These are phyloP conservation scores for Blennius ocellaris DNA, from an alignment of 2,113 vertebrate species.

Conservation along the genomic window DNA sequence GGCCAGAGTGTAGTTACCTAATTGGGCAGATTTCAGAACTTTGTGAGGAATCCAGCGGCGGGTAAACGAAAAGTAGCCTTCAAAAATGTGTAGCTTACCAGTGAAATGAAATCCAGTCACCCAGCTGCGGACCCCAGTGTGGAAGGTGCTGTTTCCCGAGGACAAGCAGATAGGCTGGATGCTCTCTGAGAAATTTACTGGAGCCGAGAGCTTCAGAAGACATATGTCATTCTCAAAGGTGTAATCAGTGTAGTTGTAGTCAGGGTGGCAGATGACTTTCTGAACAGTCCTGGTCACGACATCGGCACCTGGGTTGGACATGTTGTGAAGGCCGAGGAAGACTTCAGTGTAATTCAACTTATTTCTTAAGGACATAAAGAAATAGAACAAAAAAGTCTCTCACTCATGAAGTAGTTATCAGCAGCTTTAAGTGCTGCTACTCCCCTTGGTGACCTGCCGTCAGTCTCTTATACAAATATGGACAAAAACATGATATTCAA, in stretches of 20 bases:
- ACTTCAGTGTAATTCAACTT: fast-evolving
- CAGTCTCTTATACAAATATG: no score
- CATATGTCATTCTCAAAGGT: conserved; percentile 80
- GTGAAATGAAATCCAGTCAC: conserved; percentile 52
- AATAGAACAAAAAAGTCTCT: no score
- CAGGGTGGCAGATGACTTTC: conserved; percentile 42
- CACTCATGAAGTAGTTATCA: no score
- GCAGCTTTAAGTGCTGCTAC: no score
- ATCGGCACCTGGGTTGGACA: neutral
- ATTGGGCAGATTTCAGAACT: conserved; percentile 6
- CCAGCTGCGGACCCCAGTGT: conserved; percentile 38
- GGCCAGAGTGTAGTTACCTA: neutral
- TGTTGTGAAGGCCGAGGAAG: conserved; percentile 41
- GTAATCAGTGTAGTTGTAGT: conserved; percentile 28
- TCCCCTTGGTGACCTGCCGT: no score
- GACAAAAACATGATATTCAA: no score
- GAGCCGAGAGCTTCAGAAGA: conserved; percentile 72
- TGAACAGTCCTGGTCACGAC: neutral
- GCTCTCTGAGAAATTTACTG: conserved; percentile 33
- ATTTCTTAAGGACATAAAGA: neutral
- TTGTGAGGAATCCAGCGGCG: neutral
- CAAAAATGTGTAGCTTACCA: neutral
- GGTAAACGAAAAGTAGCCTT: neutral
- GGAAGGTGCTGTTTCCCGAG: conserved; percentile 41
- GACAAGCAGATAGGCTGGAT: conserved; percentile 84